These are phyloP conservation scores for Atta colombica DNA, from an alignment of 1,140 invertebrate genomes.

Conservation along the genomic window DNA sequence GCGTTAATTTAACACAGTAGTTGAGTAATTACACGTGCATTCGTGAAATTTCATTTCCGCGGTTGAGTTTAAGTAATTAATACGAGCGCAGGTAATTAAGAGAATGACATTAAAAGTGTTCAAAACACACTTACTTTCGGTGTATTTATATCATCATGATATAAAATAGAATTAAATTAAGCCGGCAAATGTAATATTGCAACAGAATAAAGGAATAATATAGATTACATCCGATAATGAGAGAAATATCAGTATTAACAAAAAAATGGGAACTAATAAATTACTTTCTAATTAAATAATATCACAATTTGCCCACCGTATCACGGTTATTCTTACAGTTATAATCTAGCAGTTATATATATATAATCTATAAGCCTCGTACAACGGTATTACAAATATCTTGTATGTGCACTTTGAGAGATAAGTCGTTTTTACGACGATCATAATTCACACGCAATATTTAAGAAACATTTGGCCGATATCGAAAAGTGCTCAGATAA, in stretches of 20 bases:
- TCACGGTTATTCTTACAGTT: not conserved
- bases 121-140: not conserved
- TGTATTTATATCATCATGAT: not conserved
- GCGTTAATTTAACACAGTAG: constrained; percentile 47
- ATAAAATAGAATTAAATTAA: not conserved
- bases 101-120: constrained; percentile 6
- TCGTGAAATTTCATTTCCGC: constrained; percentile 51
- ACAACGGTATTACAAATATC: constrained; percentile 12
- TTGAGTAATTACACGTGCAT: constrained; percentile 53
- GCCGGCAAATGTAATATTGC: not conserved
- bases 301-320: not conserved
- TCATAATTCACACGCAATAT: constrained; percentile 52
- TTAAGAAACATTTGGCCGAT: constrained; percentile 46
- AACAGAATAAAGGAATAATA: not conserved
- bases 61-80: constrained; percentile 48
- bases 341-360: not conserved
- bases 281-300: constrained; percentile 11
- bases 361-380: too few relatives aligned
- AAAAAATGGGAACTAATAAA: not conserved
- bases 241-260: not conserved
- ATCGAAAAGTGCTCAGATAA: constrained; percentile 60
- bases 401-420: constrained; percentile 12
- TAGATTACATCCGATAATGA: not conserved
- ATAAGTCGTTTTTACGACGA: constrained; percentile 41
- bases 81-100: constrained; percentile 27